phyloP scores from a whole-genome alignment of 2,797 vertebrate genomes.

The Diplodus puntazzo region DNA sequence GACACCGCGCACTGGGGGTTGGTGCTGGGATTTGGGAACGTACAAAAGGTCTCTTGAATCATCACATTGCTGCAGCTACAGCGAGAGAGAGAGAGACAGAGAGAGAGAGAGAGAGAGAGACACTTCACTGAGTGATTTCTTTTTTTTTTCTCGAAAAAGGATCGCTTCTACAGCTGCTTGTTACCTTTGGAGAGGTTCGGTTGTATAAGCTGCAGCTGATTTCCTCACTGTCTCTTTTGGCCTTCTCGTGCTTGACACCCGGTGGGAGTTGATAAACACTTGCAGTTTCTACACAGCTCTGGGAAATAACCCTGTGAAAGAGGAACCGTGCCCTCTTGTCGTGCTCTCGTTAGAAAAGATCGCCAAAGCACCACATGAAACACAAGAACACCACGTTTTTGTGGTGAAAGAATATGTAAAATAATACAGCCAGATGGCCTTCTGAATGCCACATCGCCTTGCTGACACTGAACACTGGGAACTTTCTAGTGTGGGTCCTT shows the following conservation, averaged over 20 bases:
- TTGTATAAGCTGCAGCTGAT: slow-evolving; percentile 57
- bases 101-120: too few species aligned
- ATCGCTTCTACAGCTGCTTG: slow-evolving; percentile 39
- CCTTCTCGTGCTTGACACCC: slow-evolving; percentile 51
- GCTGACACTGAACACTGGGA: slow-evolving; percentile 83
- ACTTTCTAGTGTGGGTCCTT: slow-evolving; percentile 85
- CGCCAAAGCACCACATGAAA: slow-evolving; percentile 79
- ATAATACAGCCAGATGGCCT: slow-evolving; percentile 89
- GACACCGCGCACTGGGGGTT: slow-evolving; percentile 54
- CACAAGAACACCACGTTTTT: slow-evolving; percentile 82
- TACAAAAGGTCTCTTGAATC: slow-evolving; percentile 79
- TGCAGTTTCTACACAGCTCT: slow-evolving; percentile 68
- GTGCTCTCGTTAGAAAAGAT: slow-evolving; percentile 72
- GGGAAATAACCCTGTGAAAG: slow-evolving; percentile 81
- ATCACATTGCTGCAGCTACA: slow-evolving; percentile 62
- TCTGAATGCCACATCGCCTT: slow-evolving; percentile 83
- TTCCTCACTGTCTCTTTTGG: slow-evolving; percentile 60
- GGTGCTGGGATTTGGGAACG: slow-evolving; percentile 71
- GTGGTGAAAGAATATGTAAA: slow-evolving; percentile 89
- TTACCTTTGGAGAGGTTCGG: slow-evolving; percentile 43
- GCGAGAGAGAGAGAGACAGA: slow-evolving; percentile 39
- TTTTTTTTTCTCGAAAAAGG: slow-evolving; percentile 10
- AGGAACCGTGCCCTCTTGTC: slow-evolving; percentile 79
- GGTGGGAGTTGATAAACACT: slow-evolving; percentile 71
- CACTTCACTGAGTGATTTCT: slow-evolving; percentile 20